These are phyloP conservation scores for Takifugu flavidus DNA, from an alignment of 2,113 vertebrate genomes.

Conservation along the genomic window DNA sequence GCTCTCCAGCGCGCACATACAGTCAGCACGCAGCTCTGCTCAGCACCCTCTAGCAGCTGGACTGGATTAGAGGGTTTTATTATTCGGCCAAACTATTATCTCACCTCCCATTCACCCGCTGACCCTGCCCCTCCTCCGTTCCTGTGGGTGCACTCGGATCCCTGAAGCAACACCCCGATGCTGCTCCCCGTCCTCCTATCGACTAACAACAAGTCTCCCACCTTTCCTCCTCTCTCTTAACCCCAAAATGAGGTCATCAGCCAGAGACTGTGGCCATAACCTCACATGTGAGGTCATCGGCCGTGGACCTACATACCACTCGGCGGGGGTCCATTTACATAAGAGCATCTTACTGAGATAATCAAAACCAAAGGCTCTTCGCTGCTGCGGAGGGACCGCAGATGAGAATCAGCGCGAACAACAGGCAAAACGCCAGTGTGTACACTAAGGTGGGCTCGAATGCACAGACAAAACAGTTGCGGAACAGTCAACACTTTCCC, in stretches of 20 bases:
- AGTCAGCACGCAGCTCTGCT: conserved; percentile 22
- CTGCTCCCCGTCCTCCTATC: conserved; percentile 33
- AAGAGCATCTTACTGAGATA: neutral
- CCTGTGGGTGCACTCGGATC: conserved; percentile 56
- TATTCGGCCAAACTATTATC: conserved; percentile 71
- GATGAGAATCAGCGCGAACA: too few relatives aligned
- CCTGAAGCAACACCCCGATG: conserved; percentile 32
- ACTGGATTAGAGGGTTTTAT: conserved; percentile 67
- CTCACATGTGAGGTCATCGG: conserved; percentile 61
- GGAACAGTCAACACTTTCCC: too few relatives aligned
- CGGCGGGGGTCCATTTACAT: conserved; percentile 15
- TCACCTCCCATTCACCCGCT: conserved; percentile 67
- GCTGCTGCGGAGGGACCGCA: too few relatives aligned
- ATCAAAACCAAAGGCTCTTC: too few relatives aligned
- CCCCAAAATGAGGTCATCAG: conserved; percentile 68
- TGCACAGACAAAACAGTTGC: too few relatives aligned
- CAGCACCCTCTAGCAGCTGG: conserved; percentile 64
- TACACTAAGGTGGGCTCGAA: too few relatives aligned
- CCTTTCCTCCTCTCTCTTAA: conserved; percentile 13
- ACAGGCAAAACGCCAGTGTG: too few relatives aligned
- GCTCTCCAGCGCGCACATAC: conserved; percentile 11
- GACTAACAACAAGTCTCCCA: neutral
- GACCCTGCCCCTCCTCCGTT: conserved; percentile 67
- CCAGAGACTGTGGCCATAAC: conserved; percentile 53
- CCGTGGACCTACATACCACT: conserved; percentile 19